Conservation (phyloP, 2,113 vertebrate genomes). For the Balaeniceps rex region DNA sequence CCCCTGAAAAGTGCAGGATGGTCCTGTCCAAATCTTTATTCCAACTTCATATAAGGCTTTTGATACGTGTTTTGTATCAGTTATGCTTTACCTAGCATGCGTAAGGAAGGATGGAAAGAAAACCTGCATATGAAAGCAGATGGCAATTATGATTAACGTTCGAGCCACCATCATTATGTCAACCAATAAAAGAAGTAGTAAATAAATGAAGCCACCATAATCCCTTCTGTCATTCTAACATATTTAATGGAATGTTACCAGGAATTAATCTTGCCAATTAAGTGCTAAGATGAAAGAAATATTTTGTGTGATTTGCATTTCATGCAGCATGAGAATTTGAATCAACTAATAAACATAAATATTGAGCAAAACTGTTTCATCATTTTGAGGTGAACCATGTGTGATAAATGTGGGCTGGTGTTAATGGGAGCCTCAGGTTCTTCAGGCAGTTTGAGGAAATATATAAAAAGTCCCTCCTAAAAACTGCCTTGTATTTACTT, state of each 20-base stretch:
- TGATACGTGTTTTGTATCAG: background rate
- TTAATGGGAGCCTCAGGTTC: background rate
- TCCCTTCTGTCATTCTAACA: background rate
- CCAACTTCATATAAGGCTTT: background rate
- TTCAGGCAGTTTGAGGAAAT: background rate
- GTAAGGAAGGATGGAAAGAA: background rate
- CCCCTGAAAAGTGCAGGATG: background rate
- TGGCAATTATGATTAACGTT: background rate
- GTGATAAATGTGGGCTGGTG: background rate
- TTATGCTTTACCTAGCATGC: background rate
- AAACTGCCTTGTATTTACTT: background rate
- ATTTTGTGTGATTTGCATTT: background rate
- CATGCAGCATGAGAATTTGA: background rate
- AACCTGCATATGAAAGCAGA: slow-evolving; percentile 12
- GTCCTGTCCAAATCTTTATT: background rate
- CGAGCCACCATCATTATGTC: background rate
- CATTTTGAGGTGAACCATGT: background rate
- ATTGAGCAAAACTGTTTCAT: slow-evolving; percentile 19
- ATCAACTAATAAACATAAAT: background rate
- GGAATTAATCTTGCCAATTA: background rate
- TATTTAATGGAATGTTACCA: background rate
- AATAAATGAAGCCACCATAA: background rate
- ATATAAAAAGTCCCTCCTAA: background rate
- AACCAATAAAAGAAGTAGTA: background rate
- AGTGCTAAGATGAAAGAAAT: slow-evolving; percentile 41